A percentile compares a stretch with the other conserved stretches of the same genome.
phyloP scores from a whole-genome alignment of 2,888 invertebrate genomes.

The Masnerella sp. region DNA sequence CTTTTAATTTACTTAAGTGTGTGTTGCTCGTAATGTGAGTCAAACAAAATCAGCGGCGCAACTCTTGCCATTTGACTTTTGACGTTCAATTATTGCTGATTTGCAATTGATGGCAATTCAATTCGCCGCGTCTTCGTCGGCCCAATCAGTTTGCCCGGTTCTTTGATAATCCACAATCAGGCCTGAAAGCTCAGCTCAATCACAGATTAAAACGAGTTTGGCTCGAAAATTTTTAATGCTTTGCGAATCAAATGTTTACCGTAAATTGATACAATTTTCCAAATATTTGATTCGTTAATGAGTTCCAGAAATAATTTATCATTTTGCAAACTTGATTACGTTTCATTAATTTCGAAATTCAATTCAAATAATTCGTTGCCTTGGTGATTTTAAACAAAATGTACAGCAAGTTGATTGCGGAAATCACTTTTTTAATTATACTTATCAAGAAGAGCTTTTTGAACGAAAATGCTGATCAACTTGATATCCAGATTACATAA shows the following conservation, averaged over 20 bases:
- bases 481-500: too few relatives aligned
- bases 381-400: too few relatives aligned
- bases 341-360: too few relatives aligned
- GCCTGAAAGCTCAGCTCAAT: not conserved
- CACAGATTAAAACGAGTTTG: not conserved
- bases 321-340: too few relatives aligned
- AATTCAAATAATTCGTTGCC: too few relatives aligned
- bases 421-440: too few relatives aligned
- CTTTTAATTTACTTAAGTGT: slow-evolving; percentile 48
- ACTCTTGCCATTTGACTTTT: slow-evolving; percentile 44
- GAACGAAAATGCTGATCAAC: too few relatives aligned
- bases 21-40: slow-evolving; percentile 31
- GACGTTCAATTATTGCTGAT: slow-evolving; percentile 37
- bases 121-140: slow-evolving; percentile 19
- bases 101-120: slow-evolving; percentile 21
- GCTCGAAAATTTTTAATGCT: too few relatives aligned
- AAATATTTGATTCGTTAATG: too few relatives aligned
- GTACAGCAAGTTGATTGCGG: too few relatives aligned
- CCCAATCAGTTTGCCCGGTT: not conserved
- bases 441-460: too few relatives aligned
- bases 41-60: slow-evolving; percentile 36
- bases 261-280: not conserved
- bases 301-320: too few relatives aligned
- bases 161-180: slow-evolving; percentile 7
- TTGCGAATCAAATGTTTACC: not conserved